Conservation (phyloP, 2,888 invertebrate species). For the Melolontha melolontha region DNA sequence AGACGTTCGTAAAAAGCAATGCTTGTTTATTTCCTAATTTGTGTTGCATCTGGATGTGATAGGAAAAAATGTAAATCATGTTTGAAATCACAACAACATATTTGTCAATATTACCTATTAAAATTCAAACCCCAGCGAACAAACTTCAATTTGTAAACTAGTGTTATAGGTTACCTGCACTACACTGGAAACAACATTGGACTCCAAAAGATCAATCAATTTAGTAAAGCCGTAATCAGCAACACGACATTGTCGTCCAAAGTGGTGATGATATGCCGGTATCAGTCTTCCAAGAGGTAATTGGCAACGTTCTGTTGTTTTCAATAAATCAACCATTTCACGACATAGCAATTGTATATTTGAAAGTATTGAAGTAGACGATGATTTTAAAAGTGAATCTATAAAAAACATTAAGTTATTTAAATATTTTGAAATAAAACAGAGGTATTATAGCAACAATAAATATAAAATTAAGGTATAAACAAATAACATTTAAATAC, state of each 20-base stretch:
- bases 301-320: constrained; percentile 83
- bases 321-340: constrained; percentile 87
- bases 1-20: too few relatives aligned
- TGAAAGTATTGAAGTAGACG: constrained; percentile 76
- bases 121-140: too few relatives aligned
- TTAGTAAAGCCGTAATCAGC: constrained; percentile 97
- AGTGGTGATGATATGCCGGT: constrained; percentile 96
- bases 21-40: too few relatives aligned
- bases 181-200: constrained; percentile 78
- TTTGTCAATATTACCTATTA: too few relatives aligned
- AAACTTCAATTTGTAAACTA: too few relatives aligned
- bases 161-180: constrained; percentile 74
- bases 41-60: too few relatives aligned
- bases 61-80: too few relatives aligned
- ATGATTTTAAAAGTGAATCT: constrained; percentile 65
- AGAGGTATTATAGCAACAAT: too few relatives aligned
- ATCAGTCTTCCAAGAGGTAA: constrained; percentile 89
- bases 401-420: not conserved
- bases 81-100: too few relatives aligned
- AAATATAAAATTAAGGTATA: too few relatives aligned
- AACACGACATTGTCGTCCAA: constrained; percentile 94
- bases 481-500: too few relatives aligned
- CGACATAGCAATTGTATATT: constrained; percentile 85
- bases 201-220: constrained; percentile 89
- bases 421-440: too few relatives aligned